Base-by-base conservation (phyloP, 2,797 vertebrate genomes). In the Clarias pachynema region DNA sequence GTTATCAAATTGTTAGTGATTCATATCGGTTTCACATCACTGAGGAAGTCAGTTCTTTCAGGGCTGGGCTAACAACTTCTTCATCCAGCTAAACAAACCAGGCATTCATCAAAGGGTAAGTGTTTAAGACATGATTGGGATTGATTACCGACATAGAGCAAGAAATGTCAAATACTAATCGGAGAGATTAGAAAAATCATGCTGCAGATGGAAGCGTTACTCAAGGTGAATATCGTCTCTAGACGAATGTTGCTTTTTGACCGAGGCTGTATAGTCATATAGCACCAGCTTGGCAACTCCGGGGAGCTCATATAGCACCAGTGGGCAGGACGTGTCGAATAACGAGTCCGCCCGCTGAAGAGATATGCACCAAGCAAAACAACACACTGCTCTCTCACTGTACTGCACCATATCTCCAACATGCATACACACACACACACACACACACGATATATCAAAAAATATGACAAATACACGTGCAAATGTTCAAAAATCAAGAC, bases 261-360 rank as follows among this genome's bases (percentile, higher is more conserved):
- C 0, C 2, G 24, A 34, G 3, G 20, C 9, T 3, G 77, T 85
- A 82, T 0, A 81, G 53, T 84, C 40, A 0, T 14, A 49, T 10
- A 77, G 69, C 56, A 79, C 31, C 57, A 63, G 69, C 85, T 79
- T 78, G 73, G 31, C 72, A 82, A 81, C 82, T 68, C 56, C 65
- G 40, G 44, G 73, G 62, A 56, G 81, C 73, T 75, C 80, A 62
- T 62, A 72, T 2, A 60, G 37, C 57, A 53, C 49, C 57, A 57
- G 20, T 7, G 3, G 62, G 57, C 37, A 84, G 8, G 65, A 79
- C 29, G 82, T 87, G 84, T 89, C 84, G 87, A 83, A 87, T 86
- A 86, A 80, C 59, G 22, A 62, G 31, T 57, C 6, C 60, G 29
- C 69, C 40, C 7, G 26, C 60, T 12, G 59, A 40, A 79, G 60